These are phyloP conservation scores for Bambusicola thoracicus DNA, from an alignment of 2,113 vertebrate genomes.

Conservation along the genomic window DNA sequence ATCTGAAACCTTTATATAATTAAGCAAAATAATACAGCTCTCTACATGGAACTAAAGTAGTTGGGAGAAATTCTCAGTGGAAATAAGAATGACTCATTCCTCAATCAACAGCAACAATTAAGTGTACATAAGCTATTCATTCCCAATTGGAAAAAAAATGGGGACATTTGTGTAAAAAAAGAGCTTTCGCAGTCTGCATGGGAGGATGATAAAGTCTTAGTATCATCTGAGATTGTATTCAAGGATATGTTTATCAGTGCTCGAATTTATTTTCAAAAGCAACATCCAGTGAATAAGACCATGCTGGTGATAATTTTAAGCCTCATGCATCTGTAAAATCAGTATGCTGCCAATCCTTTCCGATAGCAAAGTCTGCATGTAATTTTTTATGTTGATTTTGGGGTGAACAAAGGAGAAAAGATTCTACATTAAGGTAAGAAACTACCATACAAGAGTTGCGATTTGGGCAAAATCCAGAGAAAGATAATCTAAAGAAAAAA, in stretches of 20 bases:
- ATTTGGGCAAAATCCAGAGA: constrained; percentile 5
- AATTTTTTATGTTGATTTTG: neutral
- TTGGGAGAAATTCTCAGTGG: constrained; percentile 52
- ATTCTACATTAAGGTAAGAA: neutral
- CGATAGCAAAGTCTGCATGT: neutral
- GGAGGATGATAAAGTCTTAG: constrained; percentile 31
- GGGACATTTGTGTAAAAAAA: constrained; percentile 42
- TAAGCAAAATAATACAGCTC: constrained; percentile 62
- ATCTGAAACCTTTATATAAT: constrained; percentile 56
- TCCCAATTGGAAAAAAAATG: constrained; percentile 26
- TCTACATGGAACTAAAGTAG: constrained; percentile 45
- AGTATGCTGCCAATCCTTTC: constrained; percentile 18
- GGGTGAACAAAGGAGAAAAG: neutral
- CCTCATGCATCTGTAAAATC: neutral
- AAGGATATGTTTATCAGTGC: constrained; percentile 17
- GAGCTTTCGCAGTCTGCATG: neutral
- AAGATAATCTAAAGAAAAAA: neutral
- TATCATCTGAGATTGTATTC: constrained; percentile 1
- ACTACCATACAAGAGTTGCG: neutral
- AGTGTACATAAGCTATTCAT: neutral
- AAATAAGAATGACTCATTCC: constrained; percentile 60
- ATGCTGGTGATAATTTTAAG: constrained; percentile 33
- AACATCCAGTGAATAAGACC: constrained; percentile 19
- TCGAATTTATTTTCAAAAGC: constrained; percentile 31
- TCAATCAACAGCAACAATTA: constrained; percentile 39